Base-by-base conservation (phyloP, 2,797 vertebrate species). In the Rhinophrynus dorsalis region DNA sequence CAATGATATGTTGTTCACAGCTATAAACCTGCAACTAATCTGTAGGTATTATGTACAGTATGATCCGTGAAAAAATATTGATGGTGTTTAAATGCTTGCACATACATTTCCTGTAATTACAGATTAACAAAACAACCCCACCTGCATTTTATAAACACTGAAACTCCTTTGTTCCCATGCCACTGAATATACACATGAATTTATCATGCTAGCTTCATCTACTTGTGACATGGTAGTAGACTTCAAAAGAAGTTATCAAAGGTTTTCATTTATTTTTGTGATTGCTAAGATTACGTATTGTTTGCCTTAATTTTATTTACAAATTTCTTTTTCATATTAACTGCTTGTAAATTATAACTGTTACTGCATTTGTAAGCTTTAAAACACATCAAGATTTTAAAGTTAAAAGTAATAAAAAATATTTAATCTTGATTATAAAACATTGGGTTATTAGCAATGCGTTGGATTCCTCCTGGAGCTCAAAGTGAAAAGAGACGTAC, bases 201-300 rank as follows among this genome's bases (percentile, higher is more conserved):
- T 52, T 52, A 32, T 32, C 27, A 52, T 18, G 11, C 13, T 51
- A 15, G 24, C 47, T 51, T 13, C 12, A 32, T 30, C 15, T 30
- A n/a, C 50, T 30, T 50, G 9, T 15, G 47, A 10, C 47, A 52
- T 30, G 13, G 23, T 13, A 50, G n/a, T 52, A 17, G 1, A 52
- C 27, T 15, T 52, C 50, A 52, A 52, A 52, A 26, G 50, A 52
- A 30, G 27, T 17, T 30, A 30, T 52, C 26, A 52, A 52, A 52
- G 27, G 6, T 32, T 50, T 6, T 4, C 23, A 26, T 20, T 52
- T 30, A 52, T 30, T 3, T n/a, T n/a, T 27, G 50, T 32, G 12
- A 32, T 52, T 27, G 50, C 4, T 50, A 27, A 2, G 6, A n/a
- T 13, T 50, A 50, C 26, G 27, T 50, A 26, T 9, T 29, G 50